Percentiles rank a stretch among this genome's conserved stretches.
phyloP scores from a whole-genome alignment of 2,797 vertebrate genomes.

The Onychomys torridus region DNA sequence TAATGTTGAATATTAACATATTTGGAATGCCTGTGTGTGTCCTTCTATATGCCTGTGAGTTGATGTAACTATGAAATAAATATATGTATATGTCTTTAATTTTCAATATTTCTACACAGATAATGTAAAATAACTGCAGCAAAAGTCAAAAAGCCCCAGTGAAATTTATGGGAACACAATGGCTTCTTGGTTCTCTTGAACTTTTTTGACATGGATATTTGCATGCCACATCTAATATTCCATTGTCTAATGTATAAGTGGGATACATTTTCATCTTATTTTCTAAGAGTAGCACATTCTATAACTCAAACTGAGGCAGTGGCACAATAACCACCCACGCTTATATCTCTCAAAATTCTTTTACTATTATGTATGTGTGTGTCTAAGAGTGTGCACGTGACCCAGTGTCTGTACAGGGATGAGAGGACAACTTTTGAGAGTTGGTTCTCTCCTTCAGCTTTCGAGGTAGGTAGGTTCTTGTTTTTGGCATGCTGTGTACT shows the following conservation, averaged over 20 bases:
- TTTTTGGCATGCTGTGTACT: not conserved
- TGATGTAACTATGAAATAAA: not conserved
- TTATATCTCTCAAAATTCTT: not conserved
- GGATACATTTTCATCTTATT: not conserved
- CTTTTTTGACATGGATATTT: not conserved
- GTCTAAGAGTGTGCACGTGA: too few relatives aligned
- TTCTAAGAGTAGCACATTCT: not conserved
- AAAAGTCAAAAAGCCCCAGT: not conserved
- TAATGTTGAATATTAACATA: not conserved
- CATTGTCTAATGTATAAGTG: not conserved
- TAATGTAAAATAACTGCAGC: not conserved
- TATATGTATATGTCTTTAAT: not conserved
- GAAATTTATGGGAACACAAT: not conserved
- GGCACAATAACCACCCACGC: not conserved
- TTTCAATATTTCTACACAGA: slow-evolving; percentile 24
- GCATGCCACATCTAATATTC: not conserved
- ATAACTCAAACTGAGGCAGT: not conserved
- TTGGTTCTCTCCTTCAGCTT: not conserved
- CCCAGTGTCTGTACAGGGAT: too few relatives aligned
- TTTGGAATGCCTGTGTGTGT: not conserved
- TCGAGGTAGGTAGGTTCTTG: not conserved
- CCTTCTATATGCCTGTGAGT: not conserved
- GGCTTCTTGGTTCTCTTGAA: not conserved
- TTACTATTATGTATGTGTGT: not conserved
- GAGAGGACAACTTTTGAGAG: not conserved